phyloP scores from a whole-genome alignment of 1,140 invertebrate species.

The Octopus bimaculoides region DNA sequence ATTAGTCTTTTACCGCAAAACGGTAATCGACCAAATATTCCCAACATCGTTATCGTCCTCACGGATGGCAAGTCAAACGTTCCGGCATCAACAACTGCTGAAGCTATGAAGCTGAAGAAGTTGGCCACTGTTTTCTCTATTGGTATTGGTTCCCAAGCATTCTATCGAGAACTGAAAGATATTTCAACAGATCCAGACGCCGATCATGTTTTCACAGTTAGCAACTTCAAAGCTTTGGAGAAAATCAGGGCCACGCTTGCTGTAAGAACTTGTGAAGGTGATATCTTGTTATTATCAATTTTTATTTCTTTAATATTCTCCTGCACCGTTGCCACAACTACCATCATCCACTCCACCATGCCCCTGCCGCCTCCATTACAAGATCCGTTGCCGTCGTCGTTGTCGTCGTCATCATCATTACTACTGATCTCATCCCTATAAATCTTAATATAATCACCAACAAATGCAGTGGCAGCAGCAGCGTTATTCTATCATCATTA shows the following conservation, averaged over 20 bases:
- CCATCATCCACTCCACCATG: too few relatives aligned
- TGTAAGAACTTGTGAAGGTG: constrained; percentile 35
- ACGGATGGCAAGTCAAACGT: constrained; percentile 41
- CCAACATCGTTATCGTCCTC: constrained; percentile 35
- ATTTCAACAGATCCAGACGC: constrained; percentile 31
- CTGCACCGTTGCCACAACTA: too few relatives aligned
- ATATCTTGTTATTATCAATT: neutral
- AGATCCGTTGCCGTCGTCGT: too few relatives aligned
- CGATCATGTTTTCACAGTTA: constrained; percentile 32
- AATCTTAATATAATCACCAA: too few relatives aligned
- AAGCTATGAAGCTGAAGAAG: constrained; percentile 14
- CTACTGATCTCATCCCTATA: too few relatives aligned
- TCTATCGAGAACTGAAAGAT: constrained; percentile 26
- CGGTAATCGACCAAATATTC: constrained; percentile 21
- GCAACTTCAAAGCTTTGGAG: constrained; percentile 28
- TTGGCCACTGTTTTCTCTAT: constrained; percentile 35
- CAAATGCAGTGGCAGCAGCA: too few relatives aligned
- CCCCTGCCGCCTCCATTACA: too few relatives aligned
- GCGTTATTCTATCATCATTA: too few relatives aligned
- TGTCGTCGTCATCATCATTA: too few relatives aligned
- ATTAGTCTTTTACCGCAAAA: constrained; percentile 12
- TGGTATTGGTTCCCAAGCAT: constrained; percentile 31
- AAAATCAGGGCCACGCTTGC: constrained; percentile 29
- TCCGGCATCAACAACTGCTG: constrained; percentile 15
- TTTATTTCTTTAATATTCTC: too few relatives aligned